Evolutionary conservation across 2,113 vertebrate genomes (phyloP), one percentile per base, ranked within the genome.

Genomic region (Aix galericulata): DNA sequence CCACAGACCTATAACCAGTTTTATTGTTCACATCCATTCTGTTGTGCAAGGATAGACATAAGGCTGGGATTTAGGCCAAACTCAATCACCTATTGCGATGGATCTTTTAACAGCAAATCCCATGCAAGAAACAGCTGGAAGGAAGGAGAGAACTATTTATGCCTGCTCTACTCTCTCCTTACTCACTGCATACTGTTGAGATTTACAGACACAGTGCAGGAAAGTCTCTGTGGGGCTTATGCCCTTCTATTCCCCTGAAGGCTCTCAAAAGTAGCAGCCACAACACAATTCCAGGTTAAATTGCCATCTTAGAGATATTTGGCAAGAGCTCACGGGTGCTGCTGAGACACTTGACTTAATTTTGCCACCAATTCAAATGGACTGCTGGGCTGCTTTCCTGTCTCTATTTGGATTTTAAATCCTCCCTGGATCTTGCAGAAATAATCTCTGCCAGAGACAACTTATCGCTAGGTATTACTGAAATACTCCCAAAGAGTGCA

Each of bases 371-470:
- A n/a, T 74, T 93, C 59, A 88, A 74, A 63, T 48, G 71, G 36
- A 95, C 74, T 23, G 17, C 62, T 79, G 89, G 62, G 89, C 86
- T 91, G 72, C 62, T 93, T 94, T 92, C 72, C 64, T 91, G 74
- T 87, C 78, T 84, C 86, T 92, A 53, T 83, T 95, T 93, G 89
- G 63, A 69, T 82, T 94, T 91, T 85, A 95, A 94, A 92, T 82
- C 87, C 84, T 91, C 82, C 87, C 55, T 97, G 94, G 84, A 97
- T 89, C 50, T 32, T 85, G 78, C 66, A 85, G 87, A 94, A 96
- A 89, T 80, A 91, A 67, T 89, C 87, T 82, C 74, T 95, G 94
- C 96, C 96, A 97, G 95, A 95, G 91, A 95, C 89, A 96, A 96
- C 55, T 97, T 97, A 96, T 95, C 40, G 0, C 91, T 85, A 89